These are phyloP conservation scores for Crenichthys baileyi DNA, from an alignment of 2,797 vertebrate genomes.

Conservation along the genomic window DNA sequence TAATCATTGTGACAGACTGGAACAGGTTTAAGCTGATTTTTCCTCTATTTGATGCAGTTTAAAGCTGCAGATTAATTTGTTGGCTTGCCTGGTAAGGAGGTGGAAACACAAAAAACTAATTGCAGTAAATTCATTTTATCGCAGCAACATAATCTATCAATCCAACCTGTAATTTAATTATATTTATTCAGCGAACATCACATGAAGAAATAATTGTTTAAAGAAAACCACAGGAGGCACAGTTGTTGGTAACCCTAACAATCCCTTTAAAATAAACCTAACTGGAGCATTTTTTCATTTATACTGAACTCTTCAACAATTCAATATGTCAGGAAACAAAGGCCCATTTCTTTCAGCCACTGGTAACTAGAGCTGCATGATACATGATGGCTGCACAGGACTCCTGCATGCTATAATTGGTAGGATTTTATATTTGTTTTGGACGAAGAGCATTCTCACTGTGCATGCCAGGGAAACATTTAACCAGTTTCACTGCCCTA, in stretches of 20 bases:
- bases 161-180: background rate
- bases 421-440: background rate
- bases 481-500: background rate
- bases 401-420: background rate
- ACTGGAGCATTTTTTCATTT: too few species aligned
- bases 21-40: background rate
- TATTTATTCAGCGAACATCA: conserved; percentile 1
- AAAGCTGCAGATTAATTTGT: background rate
- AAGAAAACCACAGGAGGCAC: background rate
- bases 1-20: background rate
- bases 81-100: background rate
- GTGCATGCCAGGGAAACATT: background rate
- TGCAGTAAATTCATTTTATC: background rate
- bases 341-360: too few species aligned
- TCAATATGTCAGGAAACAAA: too few species aligned
- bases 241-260: background rate
- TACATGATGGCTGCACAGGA: background rate
- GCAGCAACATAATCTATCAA: background rate
- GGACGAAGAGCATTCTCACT: background rate
- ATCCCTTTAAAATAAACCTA: too few species aligned
- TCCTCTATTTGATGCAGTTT: background rate
- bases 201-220: background rate
- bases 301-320: too few species aligned
- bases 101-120: background rate
- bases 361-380: background rate